Percentiles rank a stretch among this genome's conserved stretches.
Evolutionary conservation across 2,888 invertebrate species (phyloP).

Genomic region (Netelia virgata): DNA sequence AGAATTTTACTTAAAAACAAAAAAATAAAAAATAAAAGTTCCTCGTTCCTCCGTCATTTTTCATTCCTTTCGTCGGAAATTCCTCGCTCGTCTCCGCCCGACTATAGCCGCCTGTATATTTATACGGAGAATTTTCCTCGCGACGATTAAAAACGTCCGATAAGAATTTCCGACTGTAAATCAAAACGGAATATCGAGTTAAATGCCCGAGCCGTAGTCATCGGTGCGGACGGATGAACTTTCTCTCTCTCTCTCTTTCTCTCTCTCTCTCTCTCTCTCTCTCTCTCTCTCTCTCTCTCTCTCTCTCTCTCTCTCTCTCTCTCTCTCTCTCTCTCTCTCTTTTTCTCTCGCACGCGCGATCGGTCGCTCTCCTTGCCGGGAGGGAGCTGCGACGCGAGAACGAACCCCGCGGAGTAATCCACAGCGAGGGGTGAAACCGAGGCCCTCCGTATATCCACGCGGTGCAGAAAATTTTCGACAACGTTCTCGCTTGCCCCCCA

Average conservation of each 20-base stretch:
- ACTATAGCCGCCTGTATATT: too few species aligned
- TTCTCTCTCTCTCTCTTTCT: conserved; percentile 39
- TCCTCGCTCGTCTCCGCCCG: not conserved
- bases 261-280: not conserved
- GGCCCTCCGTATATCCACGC: conserved; percentile 11
- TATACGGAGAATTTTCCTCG: conserved; percentile 3
- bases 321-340: not conserved
- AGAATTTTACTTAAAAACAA: too few species aligned
- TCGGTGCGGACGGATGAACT: conserved; percentile 76
- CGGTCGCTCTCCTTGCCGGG: not conserved
- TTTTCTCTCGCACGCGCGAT: not conserved
- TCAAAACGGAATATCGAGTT: conserved; percentile 79
- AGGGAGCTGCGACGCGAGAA: conserved; percentile 47
- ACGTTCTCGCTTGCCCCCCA: conserved; percentile 9
- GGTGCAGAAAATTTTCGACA: conserved; percentile 21
- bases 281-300: conserved; percentile 20
- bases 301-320: conserved; percentile 40
- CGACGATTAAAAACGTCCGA: conserved; percentile 68
- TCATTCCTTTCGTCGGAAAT: conserved; percentile 3
- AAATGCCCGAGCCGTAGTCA: conserved; percentile 76
- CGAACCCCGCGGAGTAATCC: conserved; percentile 48
- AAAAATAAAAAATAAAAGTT: too few species aligned
- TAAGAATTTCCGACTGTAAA: conserved; percentile 77
- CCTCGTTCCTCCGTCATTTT: too few species aligned
- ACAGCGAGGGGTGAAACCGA: conserved; percentile 60